These are phyloP conservation scores for Isotomurus palustris DNA, from an alignment of 2,888 invertebrate species.

Conservation along the genomic window DNA sequence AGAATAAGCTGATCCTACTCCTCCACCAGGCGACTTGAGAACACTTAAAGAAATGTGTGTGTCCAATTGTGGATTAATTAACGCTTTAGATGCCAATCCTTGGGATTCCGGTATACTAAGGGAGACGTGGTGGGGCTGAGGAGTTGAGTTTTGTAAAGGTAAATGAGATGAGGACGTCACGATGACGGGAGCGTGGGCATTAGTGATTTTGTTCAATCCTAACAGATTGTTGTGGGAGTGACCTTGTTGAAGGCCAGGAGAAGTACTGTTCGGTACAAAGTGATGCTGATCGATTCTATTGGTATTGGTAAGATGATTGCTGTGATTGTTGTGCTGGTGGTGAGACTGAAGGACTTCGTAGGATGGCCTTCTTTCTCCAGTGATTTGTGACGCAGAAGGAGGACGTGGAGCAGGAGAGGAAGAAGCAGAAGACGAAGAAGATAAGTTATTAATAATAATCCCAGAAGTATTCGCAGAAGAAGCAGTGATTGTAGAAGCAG, in stretches of 20 bases:
- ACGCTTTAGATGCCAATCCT: constrained; percentile 9
- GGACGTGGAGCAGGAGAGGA: constrained; percentile 12
- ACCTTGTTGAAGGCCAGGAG: background rate
- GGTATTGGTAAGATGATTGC: background rate
- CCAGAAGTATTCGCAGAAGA: constrained; percentile 15
- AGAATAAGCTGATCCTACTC: background rate
- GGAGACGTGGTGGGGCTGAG: too few species aligned
- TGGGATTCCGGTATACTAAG: constrained; percentile 20
- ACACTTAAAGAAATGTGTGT: constrained; percentile 1
- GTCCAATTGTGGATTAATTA: constrained; percentile 14
- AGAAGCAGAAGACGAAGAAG: constrained; percentile 13
- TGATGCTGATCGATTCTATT: background rate
- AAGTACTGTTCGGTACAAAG: background rate
- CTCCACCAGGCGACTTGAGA: background rate
- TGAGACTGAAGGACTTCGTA: constrained; percentile 14
- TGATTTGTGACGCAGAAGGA: too few species aligned
- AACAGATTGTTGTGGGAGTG: too few species aligned
- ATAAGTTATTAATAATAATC: constrained; percentile 20
- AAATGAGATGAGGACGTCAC: constrained; percentile 37
- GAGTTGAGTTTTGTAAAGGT: constrained; percentile 27
- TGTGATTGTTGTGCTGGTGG: constrained; percentile 23
- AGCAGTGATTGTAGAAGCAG: constrained; percentile 21
- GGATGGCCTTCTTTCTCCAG: constrained; percentile 12
- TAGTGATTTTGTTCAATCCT: too few species aligned
- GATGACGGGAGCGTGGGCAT: constrained; percentile 33